Evolutionary conservation across 2,888 invertebrate species (phyloP).

Genomic region (Tenthredo distinguenda): DNA sequence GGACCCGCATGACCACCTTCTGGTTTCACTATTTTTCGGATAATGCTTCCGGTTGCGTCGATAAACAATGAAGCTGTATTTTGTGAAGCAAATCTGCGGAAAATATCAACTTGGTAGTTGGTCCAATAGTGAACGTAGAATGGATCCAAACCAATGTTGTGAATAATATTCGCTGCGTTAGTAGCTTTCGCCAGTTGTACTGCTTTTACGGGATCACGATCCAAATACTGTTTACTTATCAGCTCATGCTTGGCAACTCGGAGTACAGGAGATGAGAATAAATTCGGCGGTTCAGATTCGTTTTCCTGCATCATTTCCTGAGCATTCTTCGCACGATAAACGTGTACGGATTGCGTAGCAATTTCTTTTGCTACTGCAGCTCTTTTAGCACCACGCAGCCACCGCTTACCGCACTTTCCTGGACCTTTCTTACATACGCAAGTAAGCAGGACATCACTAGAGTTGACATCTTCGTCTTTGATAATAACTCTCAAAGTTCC

Average conservation of each 20-base stretch:
- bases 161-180: conserved; percentile 53
- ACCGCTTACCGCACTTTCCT: conserved; percentile 43
- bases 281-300: conserved; percentile 20
- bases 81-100: conserved; percentile 53
- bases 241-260: conserved; percentile 23
- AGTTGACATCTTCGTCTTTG: conserved; percentile 9
- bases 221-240: conserved; percentile 26
- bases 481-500: neutral
- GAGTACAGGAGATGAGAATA: conserved; percentile 13
- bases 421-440: conserved; percentile 32
- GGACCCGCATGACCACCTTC: conserved; percentile 51
- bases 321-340: conserved; percentile 39
- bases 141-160: conserved; percentile 56
- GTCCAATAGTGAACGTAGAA: conserved; percentile 59
- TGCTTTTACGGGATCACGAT: conserved; percentile 54
- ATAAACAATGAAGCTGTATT: conserved; percentile 51
- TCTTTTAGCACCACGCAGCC: conserved; percentile 32
- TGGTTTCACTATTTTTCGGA: conserved; percentile 47
- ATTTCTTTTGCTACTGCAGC: neutral
- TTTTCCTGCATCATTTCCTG: neutral
- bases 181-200: conserved; percentile 46
- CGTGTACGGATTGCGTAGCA: conserved; percentile 32
- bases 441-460: conserved; percentile 10
- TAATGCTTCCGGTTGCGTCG: conserved; percentile 60
- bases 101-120: conserved; percentile 57